These are phyloP conservation scores for Mythimna pallens DNA, from an alignment of 2,888 invertebrate genomes.

Conservation along the genomic window DNA sequence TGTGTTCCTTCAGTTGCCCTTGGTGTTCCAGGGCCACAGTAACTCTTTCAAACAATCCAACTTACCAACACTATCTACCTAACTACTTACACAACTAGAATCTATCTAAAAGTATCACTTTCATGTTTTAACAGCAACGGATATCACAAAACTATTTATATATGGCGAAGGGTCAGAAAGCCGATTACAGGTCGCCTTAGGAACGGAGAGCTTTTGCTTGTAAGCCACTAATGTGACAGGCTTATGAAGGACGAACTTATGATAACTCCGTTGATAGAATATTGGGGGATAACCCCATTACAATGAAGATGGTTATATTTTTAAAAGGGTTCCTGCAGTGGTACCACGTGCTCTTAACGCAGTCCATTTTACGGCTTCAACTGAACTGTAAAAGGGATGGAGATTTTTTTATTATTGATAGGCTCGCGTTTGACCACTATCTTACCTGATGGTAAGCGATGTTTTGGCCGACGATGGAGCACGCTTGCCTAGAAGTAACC, in stretches of 20 bases:
- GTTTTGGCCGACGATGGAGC: no score
- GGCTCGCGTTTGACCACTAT: no score
- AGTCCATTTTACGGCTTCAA: no score
- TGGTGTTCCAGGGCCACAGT: not conserved
- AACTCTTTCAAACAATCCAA: no score
- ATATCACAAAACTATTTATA: conserved; percentile 69
- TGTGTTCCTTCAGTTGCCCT: not conserved
- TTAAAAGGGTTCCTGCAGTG: not conserved
- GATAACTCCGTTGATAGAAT: conserved; percentile 69
- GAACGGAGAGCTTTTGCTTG: conserved; percentile 84
- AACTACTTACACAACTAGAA: not conserved
- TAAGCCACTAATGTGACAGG: conserved; percentile 85
- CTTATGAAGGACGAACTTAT: conserved; percentile 78
- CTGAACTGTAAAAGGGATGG: no score
- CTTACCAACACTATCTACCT: no score
- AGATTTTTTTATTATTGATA: no score
- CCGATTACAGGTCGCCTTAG: conserved; percentile 85
- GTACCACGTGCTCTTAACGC: no score
- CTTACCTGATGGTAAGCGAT: no score
- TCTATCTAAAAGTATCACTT: conserved; percentile 20
- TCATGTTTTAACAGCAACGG: conserved; percentile 58
- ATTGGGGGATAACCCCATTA: conserved; percentile 31
- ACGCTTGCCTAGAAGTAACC: no score
- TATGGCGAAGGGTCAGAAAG: conserved; percentile 82
- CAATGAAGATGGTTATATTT: conserved; percentile 21